Evolutionary conservation across 2,797 vertebrate species (phyloP).

Genomic region (Zonotrichia albicollis): DNA sequence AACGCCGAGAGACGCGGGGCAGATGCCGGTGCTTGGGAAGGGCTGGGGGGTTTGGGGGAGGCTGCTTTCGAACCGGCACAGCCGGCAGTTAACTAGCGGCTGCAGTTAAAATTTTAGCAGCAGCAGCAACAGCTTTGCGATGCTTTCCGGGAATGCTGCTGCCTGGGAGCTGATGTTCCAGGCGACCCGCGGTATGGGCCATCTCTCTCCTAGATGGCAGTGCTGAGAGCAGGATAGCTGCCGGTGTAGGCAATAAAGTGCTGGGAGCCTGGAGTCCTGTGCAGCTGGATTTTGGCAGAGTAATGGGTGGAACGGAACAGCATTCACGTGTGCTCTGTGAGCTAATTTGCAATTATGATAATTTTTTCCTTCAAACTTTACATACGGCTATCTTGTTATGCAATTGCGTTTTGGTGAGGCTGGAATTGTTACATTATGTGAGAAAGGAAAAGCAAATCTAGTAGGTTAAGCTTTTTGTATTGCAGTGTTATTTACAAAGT

Average conservation of each 20-base stretch:
- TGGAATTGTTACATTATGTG: not conserved
- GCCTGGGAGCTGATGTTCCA: not conserved
- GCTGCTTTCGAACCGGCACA: not conserved
- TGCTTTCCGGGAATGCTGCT: not conserved
- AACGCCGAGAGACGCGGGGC: not conserved
- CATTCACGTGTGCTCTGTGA: not conserved
- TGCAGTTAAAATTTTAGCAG: not conserved
- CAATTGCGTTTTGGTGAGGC: not conserved
- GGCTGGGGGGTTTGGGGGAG: no score
- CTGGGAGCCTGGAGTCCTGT: not conserved
- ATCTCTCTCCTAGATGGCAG: slow-evolving; percentile 26
- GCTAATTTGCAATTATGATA: not conserved
- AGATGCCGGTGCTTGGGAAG: not conserved
- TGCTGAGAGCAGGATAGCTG: not conserved
- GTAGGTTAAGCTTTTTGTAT: not conserved
- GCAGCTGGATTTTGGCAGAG: not conserved
- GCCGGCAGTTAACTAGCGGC: not conserved
- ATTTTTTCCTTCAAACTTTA: not conserved
- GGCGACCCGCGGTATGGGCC: not conserved
- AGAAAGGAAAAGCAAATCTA: not conserved
- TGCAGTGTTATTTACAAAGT: not conserved
- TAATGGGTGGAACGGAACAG: not conserved
- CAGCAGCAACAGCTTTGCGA: slow-evolving; percentile 19
- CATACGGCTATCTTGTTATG: not conserved
- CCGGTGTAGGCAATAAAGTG: not conserved